Conservation (phyloP, 2,888 invertebrate genomes). For the Agonopterix alstromeriana region DNA sequence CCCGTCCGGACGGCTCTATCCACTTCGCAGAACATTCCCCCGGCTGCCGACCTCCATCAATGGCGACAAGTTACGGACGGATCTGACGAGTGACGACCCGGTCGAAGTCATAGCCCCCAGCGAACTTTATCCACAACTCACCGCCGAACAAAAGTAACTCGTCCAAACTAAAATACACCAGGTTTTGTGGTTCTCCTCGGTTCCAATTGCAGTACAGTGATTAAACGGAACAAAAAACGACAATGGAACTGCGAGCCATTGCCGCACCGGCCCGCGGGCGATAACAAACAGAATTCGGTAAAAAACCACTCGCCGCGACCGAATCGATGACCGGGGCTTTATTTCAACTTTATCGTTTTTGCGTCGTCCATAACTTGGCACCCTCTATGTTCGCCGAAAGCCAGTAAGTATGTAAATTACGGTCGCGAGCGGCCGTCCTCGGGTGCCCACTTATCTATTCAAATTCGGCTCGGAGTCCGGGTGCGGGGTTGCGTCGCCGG, state of each 20-base stretch:
- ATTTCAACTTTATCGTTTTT: conserved; percentile 75
- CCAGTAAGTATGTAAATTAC: conserved; percentile 77
- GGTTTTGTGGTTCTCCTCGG: conserved; percentile 2
- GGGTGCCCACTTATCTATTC: conserved; percentile 76
- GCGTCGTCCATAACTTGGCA: conserved; percentile 70
- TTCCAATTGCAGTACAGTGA: conserved; percentile 28
- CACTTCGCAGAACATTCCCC: conserved; percentile 20
- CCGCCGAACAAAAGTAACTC: conserved; percentile 9
- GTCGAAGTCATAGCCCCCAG: conserved; percentile 35
- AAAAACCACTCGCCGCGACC: conserved; percentile 59
- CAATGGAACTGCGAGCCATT: conserved; percentile 12
- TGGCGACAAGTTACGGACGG: conserved; percentile 27
- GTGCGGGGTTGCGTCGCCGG: conserved; percentile 68
- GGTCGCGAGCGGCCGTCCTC: conserved; percentile 71
- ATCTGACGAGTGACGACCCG: conserved; percentile 18
- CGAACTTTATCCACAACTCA: conserved; percentile 16
- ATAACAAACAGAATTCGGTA: conserved; percentile 63
- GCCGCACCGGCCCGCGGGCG: conserved; percentile 21
- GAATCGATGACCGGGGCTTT: conserved; percentile 68
- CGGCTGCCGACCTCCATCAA: conserved; percentile 42
- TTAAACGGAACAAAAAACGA: conserved; percentile 46
- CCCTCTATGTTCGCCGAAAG: conserved; percentile 67
- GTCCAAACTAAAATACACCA: conserved; percentile 21
- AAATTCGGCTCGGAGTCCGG: conserved; percentile 67
- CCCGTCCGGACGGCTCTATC: conserved; percentile 23